Base-by-base conservation (phyloP, 2,113 vertebrate species). In the Gallinago jamesoni region DNA sequence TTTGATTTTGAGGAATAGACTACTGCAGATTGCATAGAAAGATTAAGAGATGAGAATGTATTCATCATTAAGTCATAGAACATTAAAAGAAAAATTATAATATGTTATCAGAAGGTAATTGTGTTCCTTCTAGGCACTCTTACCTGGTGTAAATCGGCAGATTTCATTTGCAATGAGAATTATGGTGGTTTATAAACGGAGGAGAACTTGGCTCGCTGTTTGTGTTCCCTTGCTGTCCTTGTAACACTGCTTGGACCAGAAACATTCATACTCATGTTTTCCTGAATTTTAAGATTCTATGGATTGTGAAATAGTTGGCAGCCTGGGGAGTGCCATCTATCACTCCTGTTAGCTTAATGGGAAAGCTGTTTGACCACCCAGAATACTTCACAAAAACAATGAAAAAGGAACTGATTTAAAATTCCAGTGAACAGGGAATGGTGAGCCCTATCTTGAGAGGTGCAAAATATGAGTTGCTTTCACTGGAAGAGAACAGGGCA, bases 301-400 rank as follows among this genome's bases (percentile, higher is more conserved):
- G 43, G 41, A 43, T 74, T 67, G 45, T 72, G 66, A 93, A 90
- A 64, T 64, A 2, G 1, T 52, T 93, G 85, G 52, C 62, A 95
- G 69, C 33, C 35, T 92, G 66, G 52, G 57, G 90, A 93, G 17
- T 82, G 73, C 48, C 62, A 55, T 87, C 86, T 84, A 82, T 92
- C 83, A 56, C 69, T 90, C 33, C 52, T 88, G 39, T 90, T 84
- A 92, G 57, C 7, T 75, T 88, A 79, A 66, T 69, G 69, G 66
- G 75, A 93, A 83, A 89, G 33, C 79, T 94, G 21, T 67, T 92
- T 94, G 90, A 79, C 88, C 80, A 70, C 57, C 69, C 27, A 28
- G 55, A 78, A 68, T 59, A 64, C 43, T 64, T 77, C 17, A 78
- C 18, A 78, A 56, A 86, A 39, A 5, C 33, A 90, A 33, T 23